Percentiles rank a stretch among this genome's conserved stretches.
These are phyloP conservation scores for Plecturocebus donacophilus DNA, from an alignment of 2,113 vertebrate genomes.

Conservation along the genomic window DNA sequence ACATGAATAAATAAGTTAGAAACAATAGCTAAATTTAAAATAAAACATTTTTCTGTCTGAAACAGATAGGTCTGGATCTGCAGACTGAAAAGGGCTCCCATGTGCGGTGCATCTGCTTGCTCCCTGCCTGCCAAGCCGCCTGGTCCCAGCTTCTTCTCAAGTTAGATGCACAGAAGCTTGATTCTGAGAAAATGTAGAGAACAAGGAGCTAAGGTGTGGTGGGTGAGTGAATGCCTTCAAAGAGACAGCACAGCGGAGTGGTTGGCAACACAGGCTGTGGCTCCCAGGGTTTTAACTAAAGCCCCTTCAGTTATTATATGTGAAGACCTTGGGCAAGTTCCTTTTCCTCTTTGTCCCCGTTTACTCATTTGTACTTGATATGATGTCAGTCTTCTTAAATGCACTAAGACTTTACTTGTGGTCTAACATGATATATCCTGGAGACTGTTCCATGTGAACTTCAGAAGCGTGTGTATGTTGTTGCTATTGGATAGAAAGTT, in stretches of 20 bases:
- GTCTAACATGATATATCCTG: too few species aligned
- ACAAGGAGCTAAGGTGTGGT: neutral
- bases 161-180: too few species aligned
- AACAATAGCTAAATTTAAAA: neutral
- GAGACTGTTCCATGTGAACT: neutral
- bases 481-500: neutral
- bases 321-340: too few species aligned
- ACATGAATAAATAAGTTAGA: neutral
- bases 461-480: neutral
- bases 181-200: neutral
- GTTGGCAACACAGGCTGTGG: neutral
- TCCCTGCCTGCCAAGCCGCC: neutral
- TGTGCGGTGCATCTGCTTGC: neutral
- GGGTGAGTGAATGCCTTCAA: too few species aligned
- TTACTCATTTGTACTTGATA: neutral
- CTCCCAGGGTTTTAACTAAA: too few species aligned
- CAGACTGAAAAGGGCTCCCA: neutral
- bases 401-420: neutral
- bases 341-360: neutral
- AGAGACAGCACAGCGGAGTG: neutral
- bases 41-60: neutral
- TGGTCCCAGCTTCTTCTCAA: neutral
- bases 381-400: neutral
- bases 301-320: neutral
- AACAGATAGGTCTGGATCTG: neutral